phyloP scores from a whole-genome alignment of 2,888 invertebrate genomes.

The Empis livida region DNA sequence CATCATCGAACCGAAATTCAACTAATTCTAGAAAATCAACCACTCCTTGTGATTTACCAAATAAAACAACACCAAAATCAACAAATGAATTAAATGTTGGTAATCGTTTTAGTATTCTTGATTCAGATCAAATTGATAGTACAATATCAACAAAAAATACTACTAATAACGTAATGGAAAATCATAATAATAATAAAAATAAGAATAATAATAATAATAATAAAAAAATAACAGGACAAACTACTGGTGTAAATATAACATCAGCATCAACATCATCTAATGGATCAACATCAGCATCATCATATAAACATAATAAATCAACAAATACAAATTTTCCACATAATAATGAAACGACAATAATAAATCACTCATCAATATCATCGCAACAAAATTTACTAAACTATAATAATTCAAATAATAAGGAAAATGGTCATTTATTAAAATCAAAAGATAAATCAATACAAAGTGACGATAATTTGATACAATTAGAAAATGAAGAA shows the following conservation, averaged over 20 bases:
- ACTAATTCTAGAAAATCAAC: neutral
- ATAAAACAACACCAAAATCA: neutral
- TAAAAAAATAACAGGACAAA: neutral
- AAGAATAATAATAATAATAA: neutral
- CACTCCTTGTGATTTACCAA: no score
- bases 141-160: neutral
- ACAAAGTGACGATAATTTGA: conserved; percentile 12
- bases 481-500: conserved; percentile 18
- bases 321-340: conserved; percentile 10
- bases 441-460: conserved; percentile 5
- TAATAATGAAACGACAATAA: neutral
- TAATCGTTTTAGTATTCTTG: neutral
- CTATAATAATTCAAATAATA: neutral
- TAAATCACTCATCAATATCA: neutral
- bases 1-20: neutral
- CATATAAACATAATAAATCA: conserved; percentile 9
- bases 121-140: neutral
- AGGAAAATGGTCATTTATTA: neutral
- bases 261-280: conserved; percentile 4
- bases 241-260: neutral
- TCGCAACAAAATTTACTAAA: neutral
- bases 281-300: neutral
- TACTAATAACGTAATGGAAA: conserved; percentile 5
- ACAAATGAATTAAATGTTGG: no score
- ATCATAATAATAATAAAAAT: neutral